Base-by-base conservation (phyloP, 2,888 invertebrate species). In the Linnaemya vulpina region DNA sequence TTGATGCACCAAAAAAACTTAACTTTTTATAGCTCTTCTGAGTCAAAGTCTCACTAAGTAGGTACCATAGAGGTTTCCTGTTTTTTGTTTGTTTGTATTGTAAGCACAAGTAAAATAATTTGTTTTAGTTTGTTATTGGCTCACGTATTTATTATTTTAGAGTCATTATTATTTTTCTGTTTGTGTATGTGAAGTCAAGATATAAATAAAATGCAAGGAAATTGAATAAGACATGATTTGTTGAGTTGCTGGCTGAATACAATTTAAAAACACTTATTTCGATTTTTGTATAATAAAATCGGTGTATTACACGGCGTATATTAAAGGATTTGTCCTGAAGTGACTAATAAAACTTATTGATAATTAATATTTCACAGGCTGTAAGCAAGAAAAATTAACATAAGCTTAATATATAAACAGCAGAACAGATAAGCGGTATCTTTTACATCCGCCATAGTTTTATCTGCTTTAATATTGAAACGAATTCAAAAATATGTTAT, bases 121-220 rank as follows among this genome's bases (percentile, higher is more conserved):
- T 76, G 46, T 73, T 75, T 70, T 62, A 73, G 80, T 58, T 81
- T 77, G 51, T 68, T 81, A 81, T 81, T 81, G 81, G 74, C 84
- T 81, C 84, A 84, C 84, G 81, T 84, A 63, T 74, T 73, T 63
- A 73, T 78, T 63, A 70, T 74, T 81, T 81, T 74, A 74, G 74
- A 81, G 70, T 74, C 51, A 78, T 78, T 77, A 80, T 70, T 67
- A 30, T 73, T 73, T 38, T 10, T 25, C 5, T 49, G 5, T 74
- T 65, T 68, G 74, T 58, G 43, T 81, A 77, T 70, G 30, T 13
- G 40, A 25, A 58, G 30, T 30, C 43, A 71, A 53, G 30, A 22
- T 35, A 46, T 35, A 65, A 51, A 55, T 20, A 62, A 80, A 58
- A n/a, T 17, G 0, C 3, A 25, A 20, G n/a, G 35, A 67, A 75